Conservation (phyloP, 1,140 invertebrate genomes). For the Eciton burchellii region DNA sequence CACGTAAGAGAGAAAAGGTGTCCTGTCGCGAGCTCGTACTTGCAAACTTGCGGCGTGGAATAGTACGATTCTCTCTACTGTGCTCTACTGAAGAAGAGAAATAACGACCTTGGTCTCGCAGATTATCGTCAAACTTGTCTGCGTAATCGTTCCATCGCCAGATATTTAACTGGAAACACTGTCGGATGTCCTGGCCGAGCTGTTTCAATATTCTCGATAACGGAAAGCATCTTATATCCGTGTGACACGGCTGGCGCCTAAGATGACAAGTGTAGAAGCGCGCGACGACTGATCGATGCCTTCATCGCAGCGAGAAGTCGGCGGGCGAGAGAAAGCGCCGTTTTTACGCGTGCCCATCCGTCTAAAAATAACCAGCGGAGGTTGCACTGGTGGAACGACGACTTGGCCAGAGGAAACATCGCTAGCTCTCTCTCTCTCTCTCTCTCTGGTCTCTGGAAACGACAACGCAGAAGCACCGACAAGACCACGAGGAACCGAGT, state of each 20-base stretch:
- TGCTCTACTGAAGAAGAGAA: too few relatives aligned
- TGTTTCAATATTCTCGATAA: background rate
- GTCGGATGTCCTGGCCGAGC: background rate
- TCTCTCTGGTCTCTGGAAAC: background rate
- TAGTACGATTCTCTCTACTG: too few relatives aligned
- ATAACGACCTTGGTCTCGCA: too few relatives aligned
- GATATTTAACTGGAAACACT: too few relatives aligned
- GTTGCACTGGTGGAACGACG: background rate
- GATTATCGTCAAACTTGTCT: too few relatives aligned
- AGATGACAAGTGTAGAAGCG: conserved; percentile 13
- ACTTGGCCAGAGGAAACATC: background rate
- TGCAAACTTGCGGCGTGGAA: too few relatives aligned
- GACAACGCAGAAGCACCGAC: background rate
- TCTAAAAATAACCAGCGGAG: conserved; percentile 26
- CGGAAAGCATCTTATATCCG: background rate
- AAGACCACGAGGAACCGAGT: background rate
- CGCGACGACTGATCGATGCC: background rate
- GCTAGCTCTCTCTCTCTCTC: conserved; percentile 8
- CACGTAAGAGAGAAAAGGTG: too few relatives aligned
- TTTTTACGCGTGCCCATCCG: conserved; percentile 4
- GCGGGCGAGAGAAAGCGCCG: background rate
- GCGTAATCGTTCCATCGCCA: too few relatives aligned
- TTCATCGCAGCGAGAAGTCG: background rate
- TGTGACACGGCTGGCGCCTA: background rate
- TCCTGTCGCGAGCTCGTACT: too few relatives aligned